Conservation (phyloP, 2,888 invertebrate species). For the Himalopsyche tibetana region DNA sequence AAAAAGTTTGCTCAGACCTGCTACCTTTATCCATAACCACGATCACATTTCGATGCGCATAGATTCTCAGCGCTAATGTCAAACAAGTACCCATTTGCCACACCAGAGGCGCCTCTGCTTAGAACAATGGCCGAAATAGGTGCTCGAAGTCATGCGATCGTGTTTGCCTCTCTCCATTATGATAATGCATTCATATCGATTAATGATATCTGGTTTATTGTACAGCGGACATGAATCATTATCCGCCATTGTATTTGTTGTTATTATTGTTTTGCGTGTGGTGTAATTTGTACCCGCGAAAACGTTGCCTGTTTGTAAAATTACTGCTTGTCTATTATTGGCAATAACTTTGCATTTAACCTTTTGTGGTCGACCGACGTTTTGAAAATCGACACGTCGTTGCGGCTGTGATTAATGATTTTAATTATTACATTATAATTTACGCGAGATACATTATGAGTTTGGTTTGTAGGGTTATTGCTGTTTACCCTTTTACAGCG, state of each 20-base stretch:
- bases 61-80: background rate
- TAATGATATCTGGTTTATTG: conserved; percentile 41
- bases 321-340: background rate
- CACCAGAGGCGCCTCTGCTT: conserved; percentile 21
- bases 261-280: conserved; percentile 1
- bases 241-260: background rate
- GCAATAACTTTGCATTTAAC: conserved; percentile 20
- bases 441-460: background rate
- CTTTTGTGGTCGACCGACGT: conserved; percentile 19
- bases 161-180: conserved; percentile 52
- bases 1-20: background rate
- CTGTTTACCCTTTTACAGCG: no score
- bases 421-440: background rate
- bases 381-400: conserved; percentile 4
- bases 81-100: background rate
- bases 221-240: conserved; percentile 43
- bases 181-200: conserved; percentile 55
- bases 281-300: background rate
- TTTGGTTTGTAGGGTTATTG: background rate
- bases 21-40: background rate
- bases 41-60: background rate
- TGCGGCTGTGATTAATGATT: background rate
- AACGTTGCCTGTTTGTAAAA: background rate
- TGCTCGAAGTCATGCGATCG: conserved; percentile 45
- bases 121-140: conserved; percentile 41